A percentile compares a stretch with the other conserved stretches of the same genome.
Evolutionary conservation across 2,797 vertebrate species (phyloP).

Genomic region (Macrochelys suwanniensis): DNA sequence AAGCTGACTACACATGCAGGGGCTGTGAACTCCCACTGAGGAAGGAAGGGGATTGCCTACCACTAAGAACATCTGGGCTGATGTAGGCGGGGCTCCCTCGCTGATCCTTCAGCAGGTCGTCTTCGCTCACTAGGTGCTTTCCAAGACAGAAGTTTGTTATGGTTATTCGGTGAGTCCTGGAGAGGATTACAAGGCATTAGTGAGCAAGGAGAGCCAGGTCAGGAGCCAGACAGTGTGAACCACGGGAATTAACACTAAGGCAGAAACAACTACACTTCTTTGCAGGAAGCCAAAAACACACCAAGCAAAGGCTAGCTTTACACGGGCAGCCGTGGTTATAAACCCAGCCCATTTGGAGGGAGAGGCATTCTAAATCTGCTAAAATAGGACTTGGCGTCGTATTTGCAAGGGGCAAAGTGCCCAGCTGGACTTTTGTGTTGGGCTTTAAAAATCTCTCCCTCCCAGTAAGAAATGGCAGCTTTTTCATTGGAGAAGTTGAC

Average conservation of each 20-base stretch:
- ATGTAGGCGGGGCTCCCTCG: slow-evolving; percentile 98
- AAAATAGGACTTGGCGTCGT: not conserved
- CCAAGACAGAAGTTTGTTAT: slow-evolving; percentile 99
- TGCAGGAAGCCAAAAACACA: not conserved
- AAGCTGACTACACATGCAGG: accelerated
- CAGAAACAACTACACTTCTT: not conserved
- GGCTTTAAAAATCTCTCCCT: not conserved
- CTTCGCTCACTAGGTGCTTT: slow-evolving; percentile 98
- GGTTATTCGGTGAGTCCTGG: slow-evolving; percentile 96
- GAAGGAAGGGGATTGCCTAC: slow-evolving; percentile 78
- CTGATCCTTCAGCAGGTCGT: slow-evolving; percentile 98
- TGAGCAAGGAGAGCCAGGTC: not conserved
- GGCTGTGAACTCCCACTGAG: not conserved
- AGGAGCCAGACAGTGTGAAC: accelerated
- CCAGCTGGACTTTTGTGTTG: not conserved
- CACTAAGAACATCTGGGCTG: slow-evolving; percentile 97
- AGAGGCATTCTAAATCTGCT: not conserved
- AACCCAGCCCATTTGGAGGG: not conserved
- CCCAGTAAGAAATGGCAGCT: not conserved
- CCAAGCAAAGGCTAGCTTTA: not conserved
- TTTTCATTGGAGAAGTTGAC: not conserved
- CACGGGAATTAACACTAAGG: accelerated
- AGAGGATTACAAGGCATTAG: not conserved
- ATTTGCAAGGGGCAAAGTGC: not conserved
- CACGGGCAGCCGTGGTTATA: not conserved